A percentile compares a stretch with the other conserved stretches of the same genome.
Conservation (phyloP, 2,113 vertebrate genomes). For the Struthio camelus region DNA sequence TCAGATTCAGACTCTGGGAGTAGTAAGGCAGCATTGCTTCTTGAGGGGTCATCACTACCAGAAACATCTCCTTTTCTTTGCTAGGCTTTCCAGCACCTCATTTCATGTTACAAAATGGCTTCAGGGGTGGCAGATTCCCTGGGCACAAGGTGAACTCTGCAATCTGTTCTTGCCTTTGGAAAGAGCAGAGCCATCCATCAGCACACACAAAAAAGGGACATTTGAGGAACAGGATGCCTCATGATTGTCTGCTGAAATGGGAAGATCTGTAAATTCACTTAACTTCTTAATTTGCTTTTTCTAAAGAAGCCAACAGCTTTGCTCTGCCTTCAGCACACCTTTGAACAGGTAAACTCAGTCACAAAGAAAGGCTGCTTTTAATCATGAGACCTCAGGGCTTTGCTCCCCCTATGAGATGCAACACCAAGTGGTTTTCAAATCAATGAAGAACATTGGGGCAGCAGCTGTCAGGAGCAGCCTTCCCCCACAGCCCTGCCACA, state of each 20-base stretch:
- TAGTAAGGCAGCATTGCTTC: neutral
- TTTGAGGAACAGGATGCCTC: neutral
- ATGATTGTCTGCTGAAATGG: neutral
- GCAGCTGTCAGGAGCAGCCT: neutral
- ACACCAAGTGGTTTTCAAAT: neutral
- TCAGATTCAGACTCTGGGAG: neutral
- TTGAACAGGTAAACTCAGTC: neutral
- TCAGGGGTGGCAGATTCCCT: neutral
- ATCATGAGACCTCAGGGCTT: neutral
- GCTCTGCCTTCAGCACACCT: neutral
- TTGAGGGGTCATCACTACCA: neutral
- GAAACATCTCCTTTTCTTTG: neutral
- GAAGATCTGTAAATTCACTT: neutral
- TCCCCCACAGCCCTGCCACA: neutral
- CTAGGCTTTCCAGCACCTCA: neutral
- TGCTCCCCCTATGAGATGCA: neutral
- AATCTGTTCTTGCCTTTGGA: neutral
- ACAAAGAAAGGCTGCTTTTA: neutral
- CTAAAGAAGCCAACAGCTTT: neutral
- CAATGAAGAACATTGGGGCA: neutral
- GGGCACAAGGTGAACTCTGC: neutral
- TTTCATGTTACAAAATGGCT: neutral
- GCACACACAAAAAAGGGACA: neutral
- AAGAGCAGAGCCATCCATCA: neutral
- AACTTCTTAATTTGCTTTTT: neutral